Conservation (phyloP, 2,113 vertebrate genomes). For the Lophura nycthemera region DNA sequence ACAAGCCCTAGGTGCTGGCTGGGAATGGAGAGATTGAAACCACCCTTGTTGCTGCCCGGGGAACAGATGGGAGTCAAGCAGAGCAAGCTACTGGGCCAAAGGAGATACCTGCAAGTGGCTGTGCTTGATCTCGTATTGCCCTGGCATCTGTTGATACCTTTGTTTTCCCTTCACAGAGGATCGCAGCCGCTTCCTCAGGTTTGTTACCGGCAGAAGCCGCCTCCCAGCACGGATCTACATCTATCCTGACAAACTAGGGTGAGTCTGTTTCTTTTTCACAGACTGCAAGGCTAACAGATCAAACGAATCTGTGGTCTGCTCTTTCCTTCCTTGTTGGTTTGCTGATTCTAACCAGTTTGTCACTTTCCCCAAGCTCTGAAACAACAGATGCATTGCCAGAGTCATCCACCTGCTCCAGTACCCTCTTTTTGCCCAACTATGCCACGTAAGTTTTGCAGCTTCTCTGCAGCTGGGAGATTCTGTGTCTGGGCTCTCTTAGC, state of each 20-base stretch:
- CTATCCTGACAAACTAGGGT: slow-evolving; percentile 95
- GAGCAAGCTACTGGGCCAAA: not conserved
- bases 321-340: not conserved
- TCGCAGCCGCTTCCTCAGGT: slow-evolving; percentile 95
- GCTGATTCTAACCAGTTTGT: slow-evolving; percentile 10
- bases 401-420: slow-evolving; percentile 97
- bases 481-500: not conserved
- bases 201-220: slow-evolving; percentile 96
- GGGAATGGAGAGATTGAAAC: not conserved
- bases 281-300: not conserved
- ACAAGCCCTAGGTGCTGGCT: not conserved
- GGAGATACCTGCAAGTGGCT: not conserved
- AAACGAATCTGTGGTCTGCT: not conserved
- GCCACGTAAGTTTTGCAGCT: slow-evolving; percentile 82
- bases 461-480: not conserved
- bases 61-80: not conserved
- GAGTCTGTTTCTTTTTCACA: slow-evolving; percentile 23
- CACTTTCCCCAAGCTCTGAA: slow-evolving; percentile 84
- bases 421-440: slow-evolving; percentile 95
- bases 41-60: not conserved
- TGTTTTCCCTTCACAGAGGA: slow-evolving; percentile 86
- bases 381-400: slow-evolving; percentile 93
- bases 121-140: not conserved
- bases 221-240: slow-evolving; percentile 96
- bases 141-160: not conserved